These are phyloP conservation scores for Ataeniobius toweri DNA, from an alignment of 2,797 vertebrate genomes.

Conservation along the genomic window DNA sequence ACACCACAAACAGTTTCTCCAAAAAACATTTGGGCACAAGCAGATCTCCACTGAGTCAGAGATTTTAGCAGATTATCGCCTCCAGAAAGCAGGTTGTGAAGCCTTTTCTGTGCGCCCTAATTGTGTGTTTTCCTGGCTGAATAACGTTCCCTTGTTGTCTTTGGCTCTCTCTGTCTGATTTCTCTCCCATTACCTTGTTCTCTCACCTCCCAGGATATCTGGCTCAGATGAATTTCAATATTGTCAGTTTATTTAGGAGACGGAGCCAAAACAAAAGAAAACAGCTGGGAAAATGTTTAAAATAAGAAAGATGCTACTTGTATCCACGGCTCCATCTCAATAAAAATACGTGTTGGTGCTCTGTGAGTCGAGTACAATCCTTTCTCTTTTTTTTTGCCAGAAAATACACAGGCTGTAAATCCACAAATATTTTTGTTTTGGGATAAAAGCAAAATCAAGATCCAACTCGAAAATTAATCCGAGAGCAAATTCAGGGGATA, in stretches of 20 bases:
- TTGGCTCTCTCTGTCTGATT: constrained; percentile 53
- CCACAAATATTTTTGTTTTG: constrained; percentile 37
- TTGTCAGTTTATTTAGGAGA: constrained; percentile 16
- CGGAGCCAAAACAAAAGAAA: constrained; percentile 7
- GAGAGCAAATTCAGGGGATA: constrained; percentile 15
- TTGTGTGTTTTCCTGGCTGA: constrained; percentile 63
- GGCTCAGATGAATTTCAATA: not conserved
- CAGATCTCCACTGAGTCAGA: constrained; percentile 52
- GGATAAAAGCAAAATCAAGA: not conserved
- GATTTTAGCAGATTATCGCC: constrained; percentile 29
- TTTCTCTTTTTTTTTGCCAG: constrained; percentile 5
- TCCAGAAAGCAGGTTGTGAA: constrained; percentile 56
- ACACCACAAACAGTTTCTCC: constrained; percentile 45
- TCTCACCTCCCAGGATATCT: constrained; percentile 45
- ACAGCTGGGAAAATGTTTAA: constrained; percentile 38
- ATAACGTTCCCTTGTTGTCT: constrained; percentile 75
- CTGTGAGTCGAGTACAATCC: constrained; percentile 48
- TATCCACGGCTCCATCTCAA: constrained; percentile 76
- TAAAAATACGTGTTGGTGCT: constrained; percentile 60
- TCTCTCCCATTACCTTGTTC: constrained; percentile 75
- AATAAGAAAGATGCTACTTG: constrained; percentile 54
- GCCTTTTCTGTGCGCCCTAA: constrained; percentile 57
- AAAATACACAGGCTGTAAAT: constrained; percentile 50
- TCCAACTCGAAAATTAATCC: constrained; percentile 49
- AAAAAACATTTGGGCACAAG: constrained; percentile 30